These are phyloP conservation scores for Cinara cedri DNA, from an alignment of 2,888 invertebrate species.

Conservation along the genomic window DNA sequence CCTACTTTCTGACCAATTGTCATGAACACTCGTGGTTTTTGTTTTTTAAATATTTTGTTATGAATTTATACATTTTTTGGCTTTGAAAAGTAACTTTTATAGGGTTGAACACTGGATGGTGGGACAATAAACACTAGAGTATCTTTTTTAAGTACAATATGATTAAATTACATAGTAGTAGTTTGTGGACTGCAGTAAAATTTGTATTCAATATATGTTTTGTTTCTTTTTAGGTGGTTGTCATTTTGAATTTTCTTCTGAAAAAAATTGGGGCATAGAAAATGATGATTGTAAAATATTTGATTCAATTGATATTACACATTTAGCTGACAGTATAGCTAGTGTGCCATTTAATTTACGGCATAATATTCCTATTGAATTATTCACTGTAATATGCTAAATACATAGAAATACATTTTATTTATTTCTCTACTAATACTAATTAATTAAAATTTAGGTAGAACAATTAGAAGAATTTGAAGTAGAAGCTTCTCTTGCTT, in stretches of 20 bases:
- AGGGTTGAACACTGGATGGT: too few relatives aligned
- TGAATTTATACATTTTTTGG: too few relatives aligned
- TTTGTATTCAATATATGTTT: neutral
- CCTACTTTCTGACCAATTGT: too few relatives aligned
- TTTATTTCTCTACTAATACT: neutral
- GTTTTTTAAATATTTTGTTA: too few relatives aligned
- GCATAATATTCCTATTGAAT: slow-evolving; percentile 29
- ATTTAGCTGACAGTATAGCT: slow-evolving; percentile 43
- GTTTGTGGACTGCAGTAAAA: too few relatives aligned
- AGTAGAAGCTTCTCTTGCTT: slow-evolving; percentile 49
- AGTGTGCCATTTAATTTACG: slow-evolving; percentile 41
- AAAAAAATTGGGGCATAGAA: slow-evolving; percentile 46
- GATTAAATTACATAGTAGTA: too few relatives aligned
- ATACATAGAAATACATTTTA: neutral
- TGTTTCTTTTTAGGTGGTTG: slow-evolving; percentile 28
- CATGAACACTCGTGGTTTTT: too few relatives aligned
- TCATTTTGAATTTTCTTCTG: slow-evolving; percentile 50
- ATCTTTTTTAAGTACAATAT: too few relatives aligned
- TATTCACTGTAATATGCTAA: slow-evolving; percentile 25
- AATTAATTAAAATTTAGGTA: slow-evolving; percentile 20
- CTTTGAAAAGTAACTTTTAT: too few relatives aligned
- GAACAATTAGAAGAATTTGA: slow-evolving; percentile 54
- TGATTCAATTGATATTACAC: slow-evolving; percentile 37
- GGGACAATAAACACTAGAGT: too few relatives aligned
- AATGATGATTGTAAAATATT: slow-evolving; percentile 43